A percentile compares a stretch with the other conserved stretches of the same genome.
phyloP scores from a whole-genome alignment of 2,888 invertebrate genomes.

The Drosophila greeni region DNA sequence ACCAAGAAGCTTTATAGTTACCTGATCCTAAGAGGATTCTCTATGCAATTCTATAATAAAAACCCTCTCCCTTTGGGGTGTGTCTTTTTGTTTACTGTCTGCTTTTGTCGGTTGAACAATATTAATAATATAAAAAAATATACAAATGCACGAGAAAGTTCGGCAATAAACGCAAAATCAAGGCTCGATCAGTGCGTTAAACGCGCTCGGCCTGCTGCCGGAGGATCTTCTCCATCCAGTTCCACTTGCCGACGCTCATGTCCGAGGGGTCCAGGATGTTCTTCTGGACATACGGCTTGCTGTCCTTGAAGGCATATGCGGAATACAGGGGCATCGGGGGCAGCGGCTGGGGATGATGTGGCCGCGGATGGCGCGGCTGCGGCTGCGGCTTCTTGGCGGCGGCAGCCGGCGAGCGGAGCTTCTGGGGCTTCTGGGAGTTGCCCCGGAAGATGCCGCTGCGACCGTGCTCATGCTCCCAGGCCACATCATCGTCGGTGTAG shows the following conservation, averaged over 20 bases:
- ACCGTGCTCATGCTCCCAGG: background rate
- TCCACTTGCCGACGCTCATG: background rate
- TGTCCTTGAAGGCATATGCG: no score
- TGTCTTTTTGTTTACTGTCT: slow-evolving; percentile 6
- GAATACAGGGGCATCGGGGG: background rate
- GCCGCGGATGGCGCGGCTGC: no score
- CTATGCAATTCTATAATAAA: background rate
- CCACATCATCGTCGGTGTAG: background rate
- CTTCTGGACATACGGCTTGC: no score
- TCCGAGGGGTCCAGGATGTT: background rate
- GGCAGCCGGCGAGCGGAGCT: background rate
- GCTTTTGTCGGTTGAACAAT: background rate
- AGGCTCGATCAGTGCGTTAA: background rate
- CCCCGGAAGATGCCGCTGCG: background rate
- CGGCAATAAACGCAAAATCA: background rate
- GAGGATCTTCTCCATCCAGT: slow-evolving; percentile 3
- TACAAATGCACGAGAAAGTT: no score
- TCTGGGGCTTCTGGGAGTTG: no score
- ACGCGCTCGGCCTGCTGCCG: background rate
- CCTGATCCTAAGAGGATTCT: no score
- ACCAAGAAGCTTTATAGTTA: no score
- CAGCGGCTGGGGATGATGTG: no score
- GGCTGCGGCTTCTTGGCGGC: background rate
- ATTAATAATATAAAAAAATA: background rate
- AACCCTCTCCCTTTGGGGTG: background rate